Percentiles rank a stretch among this genome's conserved stretches.
These are phyloP conservation scores for Altica lythri DNA, from an alignment of 2,888 invertebrate genomes.

Conservation along the genomic window DNA sequence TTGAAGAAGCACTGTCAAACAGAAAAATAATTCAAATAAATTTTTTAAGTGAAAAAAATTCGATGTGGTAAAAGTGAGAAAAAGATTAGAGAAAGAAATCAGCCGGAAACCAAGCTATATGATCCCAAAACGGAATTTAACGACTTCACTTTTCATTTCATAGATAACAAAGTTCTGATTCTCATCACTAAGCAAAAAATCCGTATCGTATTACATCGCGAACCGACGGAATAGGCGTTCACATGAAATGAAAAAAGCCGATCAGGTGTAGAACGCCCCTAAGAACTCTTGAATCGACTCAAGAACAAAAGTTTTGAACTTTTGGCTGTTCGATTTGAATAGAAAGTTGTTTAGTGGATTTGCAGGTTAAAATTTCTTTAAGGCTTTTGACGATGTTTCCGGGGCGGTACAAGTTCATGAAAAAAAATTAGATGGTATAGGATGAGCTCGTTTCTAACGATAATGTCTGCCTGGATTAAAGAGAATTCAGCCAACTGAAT, in stretches of 20 bases:
- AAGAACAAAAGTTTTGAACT: constrained; percentile 43
- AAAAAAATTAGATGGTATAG: constrained; percentile 3
- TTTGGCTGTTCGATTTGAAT: constrained; percentile 38
- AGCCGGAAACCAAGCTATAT: constrained; percentile 31
- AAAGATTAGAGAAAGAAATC: no score
- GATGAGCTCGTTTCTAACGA: constrained; percentile 17
- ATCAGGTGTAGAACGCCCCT: constrained; percentile 52
- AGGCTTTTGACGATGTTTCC: constrained; percentile 43
- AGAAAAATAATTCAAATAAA: no score
- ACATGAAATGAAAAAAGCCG: constrained; percentile 44
- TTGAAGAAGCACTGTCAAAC: no score
- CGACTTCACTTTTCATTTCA: constrained; percentile 35
- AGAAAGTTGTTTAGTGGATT: constrained; percentile 37
- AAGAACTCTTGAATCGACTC: constrained; percentile 41
- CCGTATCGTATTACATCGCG: constrained; percentile 45
- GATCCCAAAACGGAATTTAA: constrained; percentile 36
- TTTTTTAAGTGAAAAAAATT: no score
- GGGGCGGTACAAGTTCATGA: constrained; percentile 35
- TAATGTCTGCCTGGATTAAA: constrained; percentile 12
- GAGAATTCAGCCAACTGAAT: no score
- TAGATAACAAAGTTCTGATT: constrained; percentile 22
- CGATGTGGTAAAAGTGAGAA: no score
- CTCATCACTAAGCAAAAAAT: constrained; percentile 28
- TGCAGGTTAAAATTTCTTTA: constrained; percentile 36
- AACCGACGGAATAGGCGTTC: constrained; percentile 39